These are phyloP conservation scores for Lasioglossum zephyrum DNA, from an alignment of 2,888 invertebrate genomes.

Conservation along the genomic window DNA sequence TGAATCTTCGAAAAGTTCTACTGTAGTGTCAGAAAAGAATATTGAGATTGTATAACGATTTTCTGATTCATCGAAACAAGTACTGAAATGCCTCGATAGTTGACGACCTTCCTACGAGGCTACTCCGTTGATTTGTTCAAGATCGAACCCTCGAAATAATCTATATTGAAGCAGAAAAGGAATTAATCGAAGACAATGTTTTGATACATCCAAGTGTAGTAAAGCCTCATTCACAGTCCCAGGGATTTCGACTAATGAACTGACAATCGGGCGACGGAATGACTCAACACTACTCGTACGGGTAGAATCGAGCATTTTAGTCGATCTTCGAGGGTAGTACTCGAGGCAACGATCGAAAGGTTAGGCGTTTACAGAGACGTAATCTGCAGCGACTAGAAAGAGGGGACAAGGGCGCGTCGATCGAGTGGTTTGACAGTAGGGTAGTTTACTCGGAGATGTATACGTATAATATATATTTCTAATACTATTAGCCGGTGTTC, in stretches of 20 bases:
- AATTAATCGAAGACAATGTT: background rate
- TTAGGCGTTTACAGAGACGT: constrained; percentile 70
- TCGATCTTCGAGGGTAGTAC: constrained; percentile 61
- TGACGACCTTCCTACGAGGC: background rate
- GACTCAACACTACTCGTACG: constrained; percentile 34
- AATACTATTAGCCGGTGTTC: constrained; percentile 84
- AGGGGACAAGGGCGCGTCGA: constrained; percentile 58
- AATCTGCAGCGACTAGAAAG: constrained; percentile 58
- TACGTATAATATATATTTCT: constrained; percentile 81
- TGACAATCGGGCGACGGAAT: constrained; percentile 5
- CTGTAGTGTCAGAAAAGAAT: background rate
- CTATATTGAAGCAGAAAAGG: background rate
- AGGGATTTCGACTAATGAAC: constrained; percentile 13
- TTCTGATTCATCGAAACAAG: background rate
- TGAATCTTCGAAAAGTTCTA: background rate
- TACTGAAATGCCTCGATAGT: background rate
- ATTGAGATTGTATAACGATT: too few relatives aligned
- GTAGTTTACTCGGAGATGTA: constrained; percentile 57
- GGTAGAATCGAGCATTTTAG: constrained; percentile 57
- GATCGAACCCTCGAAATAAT: background rate
- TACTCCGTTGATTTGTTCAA: background rate
- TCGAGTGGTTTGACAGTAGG: constrained; percentile 71
- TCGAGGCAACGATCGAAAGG: constrained; percentile 51
- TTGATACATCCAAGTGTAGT: background rate
- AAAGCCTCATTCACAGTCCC: too few relatives aligned